Conservation (phyloP, 2,113 vertebrate species). For the Misgurnus mizolepis region DNA sequence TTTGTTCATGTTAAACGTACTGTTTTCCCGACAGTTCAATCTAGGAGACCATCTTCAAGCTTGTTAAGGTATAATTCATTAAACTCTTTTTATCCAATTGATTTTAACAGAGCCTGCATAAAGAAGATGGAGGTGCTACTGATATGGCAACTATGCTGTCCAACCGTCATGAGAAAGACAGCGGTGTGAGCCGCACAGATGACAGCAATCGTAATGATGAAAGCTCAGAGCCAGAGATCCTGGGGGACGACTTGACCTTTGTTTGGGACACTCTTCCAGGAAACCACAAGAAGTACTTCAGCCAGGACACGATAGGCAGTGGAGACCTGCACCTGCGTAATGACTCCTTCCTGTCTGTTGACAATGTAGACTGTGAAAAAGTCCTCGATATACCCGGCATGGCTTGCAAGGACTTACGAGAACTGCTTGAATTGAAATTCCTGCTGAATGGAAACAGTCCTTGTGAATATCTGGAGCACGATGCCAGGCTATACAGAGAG, state of each 20-base stretch:
- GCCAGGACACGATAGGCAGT: constrained; percentile 87
- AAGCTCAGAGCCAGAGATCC: constrained; percentile 94
- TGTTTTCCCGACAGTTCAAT: neutral
- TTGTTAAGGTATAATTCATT: neutral
- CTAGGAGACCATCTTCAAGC: neutral
- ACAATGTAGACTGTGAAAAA: constrained; percentile 81
- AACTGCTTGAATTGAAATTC: constrained; percentile 92
- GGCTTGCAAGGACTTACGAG: constrained; percentile 88
- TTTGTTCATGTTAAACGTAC: neutral
- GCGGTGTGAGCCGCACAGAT: constrained; percentile 90
- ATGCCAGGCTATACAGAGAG: neutral
- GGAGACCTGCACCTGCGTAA: constrained; percentile 84
- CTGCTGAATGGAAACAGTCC: constrained; percentile 74
- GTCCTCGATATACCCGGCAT: constrained; percentile 87
- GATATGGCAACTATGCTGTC: constrained; percentile 91
- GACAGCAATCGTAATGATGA: constrained; percentile 95
- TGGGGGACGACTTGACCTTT: constrained; percentile 78
- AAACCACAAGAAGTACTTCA: constrained; percentile 83
- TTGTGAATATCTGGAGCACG: constrained; percentile 2
- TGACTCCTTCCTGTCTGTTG: constrained; percentile 84
- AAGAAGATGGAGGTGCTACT: constrained; percentile 91
- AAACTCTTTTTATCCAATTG: neutral
- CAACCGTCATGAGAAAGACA: constrained; percentile 95
- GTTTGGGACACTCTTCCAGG: constrained; percentile 80
- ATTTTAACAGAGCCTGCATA: constrained; percentile 80